Conservation (phyloP, 2,113 vertebrate species). For the Dendrocopos noguchii region DNA sequence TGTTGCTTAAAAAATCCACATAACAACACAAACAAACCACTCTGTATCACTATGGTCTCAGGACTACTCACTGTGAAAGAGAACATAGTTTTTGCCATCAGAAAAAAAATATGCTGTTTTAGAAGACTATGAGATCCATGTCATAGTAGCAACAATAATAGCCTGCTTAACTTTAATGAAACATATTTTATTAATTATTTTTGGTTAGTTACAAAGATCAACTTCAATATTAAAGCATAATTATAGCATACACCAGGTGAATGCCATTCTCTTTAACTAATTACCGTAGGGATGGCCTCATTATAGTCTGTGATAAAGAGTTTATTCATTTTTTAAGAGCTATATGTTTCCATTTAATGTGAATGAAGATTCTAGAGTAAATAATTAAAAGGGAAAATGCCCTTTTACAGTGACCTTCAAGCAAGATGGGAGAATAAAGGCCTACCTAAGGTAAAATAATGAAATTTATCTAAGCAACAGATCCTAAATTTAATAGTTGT, state of each 20-base stretch:
- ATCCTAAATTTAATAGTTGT: not conserved
- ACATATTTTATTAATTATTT: not conserved
- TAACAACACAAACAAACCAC: not conserved
- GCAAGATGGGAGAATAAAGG: not conserved
- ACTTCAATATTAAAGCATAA: not conserved
- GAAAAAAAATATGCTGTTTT: not conserved
- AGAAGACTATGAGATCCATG: not conserved
- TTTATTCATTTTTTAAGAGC: constrained; percentile 3
- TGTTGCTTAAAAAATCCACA: not conserved
- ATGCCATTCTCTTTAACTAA: constrained; percentile 7
- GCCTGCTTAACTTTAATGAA: not conserved
- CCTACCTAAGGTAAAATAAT: not conserved
- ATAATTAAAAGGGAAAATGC: not conserved
- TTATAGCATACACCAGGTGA: not conserved
- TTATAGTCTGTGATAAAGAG: not conserved
- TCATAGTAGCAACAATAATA: not conserved
- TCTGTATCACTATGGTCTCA: not conserved
- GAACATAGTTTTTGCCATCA: not conserved
- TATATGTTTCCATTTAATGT: constrained; percentile 3
- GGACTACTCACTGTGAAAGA: not conserved
- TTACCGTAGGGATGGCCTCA: not conserved
- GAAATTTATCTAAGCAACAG: not conserved
- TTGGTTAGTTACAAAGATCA: not conserved
- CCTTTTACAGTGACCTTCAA: not conserved
- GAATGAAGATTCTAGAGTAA: not conserved